These are phyloP conservation scores for Falco biarmicus DNA, from an alignment of 2,797 vertebrate genomes.

Conservation along the genomic window DNA sequence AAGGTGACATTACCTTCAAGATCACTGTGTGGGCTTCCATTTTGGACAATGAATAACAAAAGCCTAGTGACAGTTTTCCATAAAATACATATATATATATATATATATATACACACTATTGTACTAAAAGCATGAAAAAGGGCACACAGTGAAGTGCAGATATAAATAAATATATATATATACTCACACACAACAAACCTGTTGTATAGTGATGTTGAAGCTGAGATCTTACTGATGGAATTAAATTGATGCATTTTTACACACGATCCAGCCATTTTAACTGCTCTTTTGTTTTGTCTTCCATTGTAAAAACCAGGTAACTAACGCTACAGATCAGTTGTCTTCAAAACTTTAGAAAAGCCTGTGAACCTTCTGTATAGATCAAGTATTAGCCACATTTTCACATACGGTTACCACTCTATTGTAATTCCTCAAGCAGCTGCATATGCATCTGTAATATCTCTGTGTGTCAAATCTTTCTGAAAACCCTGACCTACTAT, in stretches of 20 bases:
- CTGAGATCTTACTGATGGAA: neutral
- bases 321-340: neutral
- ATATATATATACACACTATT: too few relatives aligned
- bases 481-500: neutral
- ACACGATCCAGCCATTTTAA: accelerated
- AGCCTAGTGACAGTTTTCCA: neutral
- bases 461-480: neutral
- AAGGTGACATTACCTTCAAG: neutral
- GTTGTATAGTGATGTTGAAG: accelerated
- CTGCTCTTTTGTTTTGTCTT: neutral
- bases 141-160: neutral
- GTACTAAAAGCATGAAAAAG: neutral
- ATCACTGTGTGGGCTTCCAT: neutral
- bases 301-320: neutral
- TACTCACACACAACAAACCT: neutral
- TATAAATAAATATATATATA: too few relatives aligned
- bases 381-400: neutral
- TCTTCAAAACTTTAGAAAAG: neutral
- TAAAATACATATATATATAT: neutral
- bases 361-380: neutral
- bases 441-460: neutral
- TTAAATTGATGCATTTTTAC: neutral
- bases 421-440: neutral
- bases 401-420: neutral
- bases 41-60: neutral